phyloP scores from a whole-genome alignment of 2,113 vertebrate species.

The Piprites chloris region DNA sequence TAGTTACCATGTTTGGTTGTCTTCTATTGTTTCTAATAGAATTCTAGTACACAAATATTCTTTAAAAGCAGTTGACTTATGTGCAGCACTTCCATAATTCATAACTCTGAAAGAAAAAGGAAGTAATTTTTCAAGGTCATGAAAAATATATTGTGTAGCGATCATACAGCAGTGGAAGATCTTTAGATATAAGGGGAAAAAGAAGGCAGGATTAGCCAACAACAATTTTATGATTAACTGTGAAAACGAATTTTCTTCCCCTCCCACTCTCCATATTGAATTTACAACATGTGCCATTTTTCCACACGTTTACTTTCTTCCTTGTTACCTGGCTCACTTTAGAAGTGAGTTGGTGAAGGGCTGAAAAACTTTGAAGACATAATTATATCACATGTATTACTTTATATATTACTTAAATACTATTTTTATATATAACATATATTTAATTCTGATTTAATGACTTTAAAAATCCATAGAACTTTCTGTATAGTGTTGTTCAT shows the following conservation, averaged over 20 bases:
- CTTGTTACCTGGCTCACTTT: not conserved
- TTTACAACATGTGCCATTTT: not conserved
- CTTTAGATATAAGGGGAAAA: not conserved
- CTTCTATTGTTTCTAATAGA: not conserved
- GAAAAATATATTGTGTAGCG: not conserved
- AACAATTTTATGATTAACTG: slow-evolving; percentile 49
- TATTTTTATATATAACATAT: not conserved
- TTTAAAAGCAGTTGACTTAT: not conserved
- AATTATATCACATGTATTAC: not conserved
- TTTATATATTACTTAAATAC: not conserved
- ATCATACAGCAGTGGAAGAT: not conserved
- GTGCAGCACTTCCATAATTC: not conserved
- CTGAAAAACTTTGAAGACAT: not conserved
- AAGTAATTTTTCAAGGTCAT: not conserved
- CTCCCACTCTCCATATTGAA: slow-evolving; percentile 30
- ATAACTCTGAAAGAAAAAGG: slow-evolving; percentile 2
- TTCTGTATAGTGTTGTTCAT: not conserved
- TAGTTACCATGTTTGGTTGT: not conserved
- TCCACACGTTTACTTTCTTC: not conserved
- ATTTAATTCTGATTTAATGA: not conserved
- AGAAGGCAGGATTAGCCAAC: slow-evolving; percentile 6
- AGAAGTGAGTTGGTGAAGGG: not conserved
- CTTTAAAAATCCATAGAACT: not conserved
- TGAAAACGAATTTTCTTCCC: slow-evolving; percentile 23
- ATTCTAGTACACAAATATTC: not conserved